Percentiles rank a stretch among this genome's conserved stretches.
Evolutionary conservation across 2,888 invertebrate species (phyloP).

Genomic region (Dorcus parallelipipedus): DNA sequence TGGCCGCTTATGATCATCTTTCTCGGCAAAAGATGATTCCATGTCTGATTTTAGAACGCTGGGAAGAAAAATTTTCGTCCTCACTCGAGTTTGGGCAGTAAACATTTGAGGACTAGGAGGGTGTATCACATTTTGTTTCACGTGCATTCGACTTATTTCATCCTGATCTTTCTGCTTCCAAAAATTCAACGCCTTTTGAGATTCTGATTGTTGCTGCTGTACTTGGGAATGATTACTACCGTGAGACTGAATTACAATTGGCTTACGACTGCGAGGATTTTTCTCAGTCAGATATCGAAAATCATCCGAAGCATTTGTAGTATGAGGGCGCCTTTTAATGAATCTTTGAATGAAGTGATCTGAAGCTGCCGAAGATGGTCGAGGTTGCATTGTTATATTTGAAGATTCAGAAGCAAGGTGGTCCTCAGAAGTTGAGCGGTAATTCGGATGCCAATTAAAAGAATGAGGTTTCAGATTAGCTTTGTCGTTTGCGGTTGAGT

Average conservation of each 20-base stretch:
- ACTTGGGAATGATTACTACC: neutral
- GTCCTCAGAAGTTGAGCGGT: conserved; percentile 45
- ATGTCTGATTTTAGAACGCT: conserved; percentile 32
- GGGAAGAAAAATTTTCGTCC: conserved; percentile 43
- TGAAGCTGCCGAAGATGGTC: conserved; percentile 47
- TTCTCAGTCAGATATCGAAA: conserved; percentile 70
- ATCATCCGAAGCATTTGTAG: conserved; percentile 31
- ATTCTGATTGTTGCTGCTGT: conserved; percentile 5
- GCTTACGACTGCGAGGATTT: conserved; percentile 68
- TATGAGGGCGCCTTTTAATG: conserved; percentile 21
- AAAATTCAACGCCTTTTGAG: conserved; percentile 58
- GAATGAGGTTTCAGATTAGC: conserved; percentile 29
- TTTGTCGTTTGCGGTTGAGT: neutral
- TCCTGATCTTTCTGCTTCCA: conserved; percentile 61
- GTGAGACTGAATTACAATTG: conserved; percentile 61
- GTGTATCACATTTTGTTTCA: conserved; percentile 22
- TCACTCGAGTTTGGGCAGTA: conserved; percentile 41
- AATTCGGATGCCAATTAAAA: conserved; percentile 35
- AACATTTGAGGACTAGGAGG: conserved; percentile 42
- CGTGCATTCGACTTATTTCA: conserved; percentile 9
- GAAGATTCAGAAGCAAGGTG: conserved; percentile 36
- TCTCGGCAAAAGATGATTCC: neutral
- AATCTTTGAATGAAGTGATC: conserved; percentile 35
- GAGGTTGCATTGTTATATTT: conserved; percentile 30
- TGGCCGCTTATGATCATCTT: conserved; percentile 5